These are phyloP conservation scores for Drosophila insularis DNA, from an alignment of 1,140 invertebrate species.

Conservation along the genomic window DNA sequence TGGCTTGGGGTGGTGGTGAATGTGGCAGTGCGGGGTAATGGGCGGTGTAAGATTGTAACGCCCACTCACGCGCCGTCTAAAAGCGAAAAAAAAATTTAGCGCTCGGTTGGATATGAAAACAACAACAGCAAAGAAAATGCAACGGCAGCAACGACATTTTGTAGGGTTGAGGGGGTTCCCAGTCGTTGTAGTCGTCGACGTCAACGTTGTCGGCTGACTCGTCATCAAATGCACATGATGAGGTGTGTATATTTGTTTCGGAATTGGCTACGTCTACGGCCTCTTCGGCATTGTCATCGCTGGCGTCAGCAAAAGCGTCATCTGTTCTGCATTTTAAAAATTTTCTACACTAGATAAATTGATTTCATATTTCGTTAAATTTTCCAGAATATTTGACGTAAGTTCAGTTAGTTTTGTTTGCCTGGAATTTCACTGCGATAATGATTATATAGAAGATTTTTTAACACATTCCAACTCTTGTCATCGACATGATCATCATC, in stretches of 20 bases:
- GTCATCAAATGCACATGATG: conserved; percentile 50
- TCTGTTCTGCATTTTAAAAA: conserved; percentile 65
- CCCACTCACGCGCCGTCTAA: conserved; percentile 59
- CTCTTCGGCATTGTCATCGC: conserved; percentile 18
- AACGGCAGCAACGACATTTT: background rate
- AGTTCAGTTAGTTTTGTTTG: no score
- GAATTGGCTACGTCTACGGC: background rate
- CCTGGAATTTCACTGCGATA: background rate
- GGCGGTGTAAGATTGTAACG: conserved; percentile 13
- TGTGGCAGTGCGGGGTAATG: background rate
- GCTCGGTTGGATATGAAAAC: conserved; percentile 55
- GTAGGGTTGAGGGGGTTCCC: background rate
- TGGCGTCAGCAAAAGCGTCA: conserved; percentile 20
- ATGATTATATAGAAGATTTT: background rate
- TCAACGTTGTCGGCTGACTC: conserved; percentile 6
- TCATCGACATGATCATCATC: conserved; percentile 1
- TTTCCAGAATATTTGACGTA: no score
- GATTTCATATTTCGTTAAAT: conserved; percentile 34
- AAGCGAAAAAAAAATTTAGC: conserved; percentile 46
- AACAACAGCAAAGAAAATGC: conserved; percentile 26
- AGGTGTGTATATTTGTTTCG: background rate
- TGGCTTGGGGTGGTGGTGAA: no score
- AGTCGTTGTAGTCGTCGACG: conserved; percentile 8
- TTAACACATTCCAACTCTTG: background rate
- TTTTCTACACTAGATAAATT: conserved; percentile 38